Conservation (phyloP, 2,797 vertebrate genomes). For the Hybognathus amarus region DNA sequence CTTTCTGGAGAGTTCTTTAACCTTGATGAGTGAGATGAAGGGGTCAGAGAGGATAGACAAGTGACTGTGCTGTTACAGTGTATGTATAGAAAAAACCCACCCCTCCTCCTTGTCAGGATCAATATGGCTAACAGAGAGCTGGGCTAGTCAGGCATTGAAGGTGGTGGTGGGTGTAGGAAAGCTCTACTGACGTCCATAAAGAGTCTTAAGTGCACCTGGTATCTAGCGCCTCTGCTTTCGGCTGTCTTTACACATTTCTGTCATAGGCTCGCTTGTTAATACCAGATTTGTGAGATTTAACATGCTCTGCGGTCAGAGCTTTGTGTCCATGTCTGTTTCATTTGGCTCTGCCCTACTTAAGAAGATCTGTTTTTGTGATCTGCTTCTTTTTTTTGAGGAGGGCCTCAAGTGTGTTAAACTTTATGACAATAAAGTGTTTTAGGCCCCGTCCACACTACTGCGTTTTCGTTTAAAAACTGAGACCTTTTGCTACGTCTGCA, state of each 20-base stretch:
- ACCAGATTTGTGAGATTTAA: constrained; percentile 30
- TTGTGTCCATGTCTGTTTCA: constrained; percentile 2
- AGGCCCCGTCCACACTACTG: too few species aligned
- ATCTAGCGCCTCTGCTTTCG: constrained; percentile 30
- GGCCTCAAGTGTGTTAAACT: background rate
- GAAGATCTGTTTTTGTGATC: constrained; percentile 14
- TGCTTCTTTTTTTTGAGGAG: background rate
- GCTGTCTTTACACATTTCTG: constrained; percentile 36
- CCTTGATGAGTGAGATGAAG: constrained; percentile 83
- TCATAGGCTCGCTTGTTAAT: constrained; percentile 47
- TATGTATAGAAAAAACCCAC: constrained; percentile 54
- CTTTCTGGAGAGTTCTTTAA: constrained; percentile 84
- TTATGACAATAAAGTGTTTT: too few species aligned
- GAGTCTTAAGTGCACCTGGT: constrained; percentile 44
- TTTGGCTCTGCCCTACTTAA: constrained; percentile 12
- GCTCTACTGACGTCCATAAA: constrained; percentile 52
- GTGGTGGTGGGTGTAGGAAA: constrained; percentile 57
- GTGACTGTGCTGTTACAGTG: constrained; percentile 51
- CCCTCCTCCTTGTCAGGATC: constrained; percentile 76
- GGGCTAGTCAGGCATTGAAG: constrained; percentile 46
- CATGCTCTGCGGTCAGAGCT: constrained; percentile 10
- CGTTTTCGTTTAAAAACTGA: too few species aligned
- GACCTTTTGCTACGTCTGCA: too few species aligned
- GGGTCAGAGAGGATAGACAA: constrained; percentile 59
- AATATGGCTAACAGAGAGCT: constrained; percentile 78